These are phyloP conservation scores for Sebastes kiyomatsui DNA, from an alignment of 2,797 vertebrate genomes.

Conservation along the genomic window DNA sequence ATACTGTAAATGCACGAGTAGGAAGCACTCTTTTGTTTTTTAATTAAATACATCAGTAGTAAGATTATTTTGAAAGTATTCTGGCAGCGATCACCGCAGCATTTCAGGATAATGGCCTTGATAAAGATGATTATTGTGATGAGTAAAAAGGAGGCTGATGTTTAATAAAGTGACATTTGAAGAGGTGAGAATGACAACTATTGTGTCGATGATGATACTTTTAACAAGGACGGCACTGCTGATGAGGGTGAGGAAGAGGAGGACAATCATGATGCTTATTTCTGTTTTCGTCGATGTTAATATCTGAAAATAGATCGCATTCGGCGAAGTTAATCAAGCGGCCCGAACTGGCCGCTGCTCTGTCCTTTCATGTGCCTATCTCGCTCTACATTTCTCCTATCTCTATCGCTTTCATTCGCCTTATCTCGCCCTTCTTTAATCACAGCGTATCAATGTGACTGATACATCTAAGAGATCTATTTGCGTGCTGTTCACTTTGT, in stretches of 20 bases:
- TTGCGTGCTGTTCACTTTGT: constrained; percentile 53
- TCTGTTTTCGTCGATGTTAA: constrained; percentile 36
- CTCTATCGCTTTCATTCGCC: constrained; percentile 58
- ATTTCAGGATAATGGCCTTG: constrained; percentile 5
- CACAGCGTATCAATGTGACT: constrained; percentile 63
- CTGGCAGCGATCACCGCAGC: neutral
- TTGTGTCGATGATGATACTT: constrained; percentile 4
- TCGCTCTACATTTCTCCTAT: constrained; percentile 47
- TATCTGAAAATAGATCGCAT: constrained; percentile 61
- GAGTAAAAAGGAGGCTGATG: constrained; percentile 14
- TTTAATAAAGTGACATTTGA: constrained; percentile 42
- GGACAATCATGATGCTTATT: constrained; percentile 41
- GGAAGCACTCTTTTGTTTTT: constrained; percentile 5
- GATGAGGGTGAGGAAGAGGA: constrained; percentile 37
- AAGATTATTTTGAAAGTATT: constrained; percentile 19
- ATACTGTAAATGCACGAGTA: neutral
- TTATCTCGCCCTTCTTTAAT: constrained; percentile 66
- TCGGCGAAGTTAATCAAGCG: constrained; percentile 63
- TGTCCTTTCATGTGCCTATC: constrained; percentile 62
- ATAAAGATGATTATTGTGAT: constrained; percentile 6
- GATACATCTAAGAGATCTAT: constrained; percentile 61
- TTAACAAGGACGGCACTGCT: constrained; percentile 15
- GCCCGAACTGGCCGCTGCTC: constrained; percentile 47
- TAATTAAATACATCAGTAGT: neutral
- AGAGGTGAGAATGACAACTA: neutral